Conservation (phyloP, 2,888 invertebrate species). For the Apantesis nais region DNA sequence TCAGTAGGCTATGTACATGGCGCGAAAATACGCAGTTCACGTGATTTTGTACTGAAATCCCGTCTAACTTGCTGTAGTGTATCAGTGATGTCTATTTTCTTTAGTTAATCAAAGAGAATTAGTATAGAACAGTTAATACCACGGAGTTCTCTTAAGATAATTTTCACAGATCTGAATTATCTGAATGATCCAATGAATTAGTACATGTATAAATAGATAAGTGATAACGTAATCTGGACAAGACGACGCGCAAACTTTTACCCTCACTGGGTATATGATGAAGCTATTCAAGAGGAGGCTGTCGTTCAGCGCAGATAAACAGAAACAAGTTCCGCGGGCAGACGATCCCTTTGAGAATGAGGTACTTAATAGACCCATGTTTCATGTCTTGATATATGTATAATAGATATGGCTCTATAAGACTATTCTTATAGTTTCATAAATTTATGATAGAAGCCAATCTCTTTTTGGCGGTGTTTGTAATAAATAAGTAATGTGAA, state of each 20-base stretch:
- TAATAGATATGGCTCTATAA: slow-evolving; percentile 32
- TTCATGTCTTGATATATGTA: slow-evolving; percentile 25
- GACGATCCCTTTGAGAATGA: slow-evolving; percentile 82
- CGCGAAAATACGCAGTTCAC: slow-evolving; percentile 62
- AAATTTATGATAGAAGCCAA: slow-evolving; percentile 35
- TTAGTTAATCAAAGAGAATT: slow-evolving; percentile 58
- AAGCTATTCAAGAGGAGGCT: slow-evolving; percentile 83
- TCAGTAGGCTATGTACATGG: slow-evolving; percentile 49
- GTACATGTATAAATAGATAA: slow-evolving; percentile 54
- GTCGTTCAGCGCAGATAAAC: slow-evolving; percentile 82
- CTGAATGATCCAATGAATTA: slow-evolving; percentile 58
- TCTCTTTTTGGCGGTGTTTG: slow-evolving; percentile 25
- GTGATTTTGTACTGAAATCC: slow-evolving; percentile 62
- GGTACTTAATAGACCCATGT: slow-evolving; percentile 64
- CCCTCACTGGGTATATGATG: slow-evolving; percentile 63
- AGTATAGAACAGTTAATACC: slow-evolving; percentile 39
- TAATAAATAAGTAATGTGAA: slow-evolving; percentile 21
- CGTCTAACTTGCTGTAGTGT: slow-evolving; percentile 54
- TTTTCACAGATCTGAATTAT: slow-evolving; percentile 39
- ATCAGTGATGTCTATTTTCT: slow-evolving; percentile 56
- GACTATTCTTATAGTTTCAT: slow-evolving; percentile 19
- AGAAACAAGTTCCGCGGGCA: slow-evolving; percentile 74
- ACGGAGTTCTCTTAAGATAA: slow-evolving; percentile 35
- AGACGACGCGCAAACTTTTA: slow-evolving; percentile 40
- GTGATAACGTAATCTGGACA: slow-evolving; percentile 53